Evolutionary conservation across 2,888 invertebrate species (phyloP), one percentile per base, ranked within the genome.

Genomic region (Zhengitettix transpicula): DNA sequence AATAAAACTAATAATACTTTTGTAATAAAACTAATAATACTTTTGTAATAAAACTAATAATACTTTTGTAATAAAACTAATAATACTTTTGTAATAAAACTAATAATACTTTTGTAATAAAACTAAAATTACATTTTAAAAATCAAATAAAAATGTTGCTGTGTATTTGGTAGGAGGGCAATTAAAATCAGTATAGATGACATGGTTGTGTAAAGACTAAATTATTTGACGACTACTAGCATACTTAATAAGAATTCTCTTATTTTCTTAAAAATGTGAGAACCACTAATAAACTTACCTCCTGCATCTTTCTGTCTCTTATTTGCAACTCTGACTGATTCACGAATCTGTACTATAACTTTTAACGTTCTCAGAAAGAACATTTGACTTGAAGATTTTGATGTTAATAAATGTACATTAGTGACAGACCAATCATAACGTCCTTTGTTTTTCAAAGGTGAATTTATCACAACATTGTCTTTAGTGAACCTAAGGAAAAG

Each of bases 321-420:
- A 67, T 8, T 47, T 47, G 47, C 12, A 14, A n/a, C 75, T 42
- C 76, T 72, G 57, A 80, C 78, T 16, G 85, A 82, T 67, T 86
- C 86, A 61, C 86, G 75, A 64, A 89, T 80, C 72, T 87, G 87
- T 57, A 87, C 85, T 65, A 89, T 85, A 52, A 91, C 89, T 73
- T 91, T 86, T 40, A 92, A 77, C 55, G 90, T 84, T 62, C 89
- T 79, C 65, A 92, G 77, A 72, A 92, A 87, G 74, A 88, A 89
- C 60, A 88, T 82, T 75, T 92, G 91, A 71, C 87, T 87, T 59
- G 91, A 90, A 51, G 86, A 83, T 73, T 89, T 89, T 62, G 84
- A 84, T 56, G 89, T 88, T 53, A 92, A 77, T 57, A 84, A 82
- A 61, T 83, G 82, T 87, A 91, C 90, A 8, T 89, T 85, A 7